Base-by-base conservation (phyloP, 1,140 invertebrate species). In the Zaprionus ornatus region DNA sequence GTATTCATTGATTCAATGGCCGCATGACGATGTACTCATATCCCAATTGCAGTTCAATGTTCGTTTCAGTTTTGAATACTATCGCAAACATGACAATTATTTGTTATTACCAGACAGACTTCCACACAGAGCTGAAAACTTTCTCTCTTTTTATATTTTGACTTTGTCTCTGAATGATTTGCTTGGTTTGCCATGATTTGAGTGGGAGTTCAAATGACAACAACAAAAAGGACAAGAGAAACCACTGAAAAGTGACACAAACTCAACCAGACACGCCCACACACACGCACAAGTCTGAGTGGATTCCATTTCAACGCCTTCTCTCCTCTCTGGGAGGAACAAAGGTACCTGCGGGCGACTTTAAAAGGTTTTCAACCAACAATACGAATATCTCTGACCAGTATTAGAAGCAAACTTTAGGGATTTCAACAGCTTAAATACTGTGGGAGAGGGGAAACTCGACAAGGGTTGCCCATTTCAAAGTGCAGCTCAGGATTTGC, bases 11-110 rank as follows among this genome's bases (percentile, higher is more conserved):
- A 37, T 40, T 19, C 37, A 76, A 42, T 73, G n/a, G n/a, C 40
- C 40, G n/a, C 6, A 45, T 45, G 40, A 17, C 40, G 40, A n/a
- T 64, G 19, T 25, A 61, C 40, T 61, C 59, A 15, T 9, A 63
- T 52, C 13, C 60, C 75, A 82, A 82, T 79, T 35, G 71, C 52
- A 52, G 32, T 32, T 67, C 42, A 56, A 50, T 57, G 23, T 70
- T 21, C 40, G 12, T 19, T 50, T 50, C 19, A 23, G 15, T 17
- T 10, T 52, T 57, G 65, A 75, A 59, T 66, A 42, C 6, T 55
- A 25, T 56, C 27, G 17, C 23, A 63, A 63, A 19, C 59, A 54
- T 71, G 42, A 55, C 37, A 32, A 67, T 64, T 54, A 70, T 59
- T 25, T 23, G 17, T 19, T 37, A 56, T 19, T 52, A 37, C 32